These are phyloP conservation scores for Hydrotaea cyrtoneurina DNA, from an alignment of 2,888 invertebrate genomes.

Conservation along the genomic window DNA sequence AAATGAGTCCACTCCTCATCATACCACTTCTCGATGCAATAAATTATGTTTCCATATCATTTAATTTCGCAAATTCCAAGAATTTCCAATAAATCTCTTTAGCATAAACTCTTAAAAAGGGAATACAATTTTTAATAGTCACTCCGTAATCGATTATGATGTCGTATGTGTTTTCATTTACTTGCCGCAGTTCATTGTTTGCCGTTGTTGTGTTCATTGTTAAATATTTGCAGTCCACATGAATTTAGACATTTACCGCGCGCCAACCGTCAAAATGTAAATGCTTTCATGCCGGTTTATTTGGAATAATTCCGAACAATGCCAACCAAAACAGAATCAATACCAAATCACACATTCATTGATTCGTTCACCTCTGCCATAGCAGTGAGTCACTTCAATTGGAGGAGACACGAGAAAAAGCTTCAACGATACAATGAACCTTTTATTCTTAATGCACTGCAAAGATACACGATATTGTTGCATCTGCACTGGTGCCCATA, in stretches of 20 bases:
- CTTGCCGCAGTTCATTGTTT: too few relatives aligned
- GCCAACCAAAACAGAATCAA: neutral
- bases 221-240: conserved; percentile 28
- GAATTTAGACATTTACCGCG: conserved; percentile 57
- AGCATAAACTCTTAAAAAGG: neutral
- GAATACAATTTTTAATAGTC: neutral
- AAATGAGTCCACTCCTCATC: neutral
- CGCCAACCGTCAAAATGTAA: conserved; percentile 57
- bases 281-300: neutral
- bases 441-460: neutral
- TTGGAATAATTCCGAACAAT: neutral
- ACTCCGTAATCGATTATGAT: neutral
- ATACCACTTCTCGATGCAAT: neutral
- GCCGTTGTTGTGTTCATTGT: neutral
- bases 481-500: neutral
- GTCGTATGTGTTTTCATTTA: neutral
- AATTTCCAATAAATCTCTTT: neutral
- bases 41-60: conserved; percentile 1
- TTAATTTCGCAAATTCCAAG: neutral
- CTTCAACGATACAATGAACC: neutral
- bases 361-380: neutral
- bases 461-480: neutral
- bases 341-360: neutral
- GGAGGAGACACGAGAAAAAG: neutral
- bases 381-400: neutral